Base-by-base conservation (phyloP, 2,888 invertebrate genomes). In the Brachyopa scutellaris region DNA sequence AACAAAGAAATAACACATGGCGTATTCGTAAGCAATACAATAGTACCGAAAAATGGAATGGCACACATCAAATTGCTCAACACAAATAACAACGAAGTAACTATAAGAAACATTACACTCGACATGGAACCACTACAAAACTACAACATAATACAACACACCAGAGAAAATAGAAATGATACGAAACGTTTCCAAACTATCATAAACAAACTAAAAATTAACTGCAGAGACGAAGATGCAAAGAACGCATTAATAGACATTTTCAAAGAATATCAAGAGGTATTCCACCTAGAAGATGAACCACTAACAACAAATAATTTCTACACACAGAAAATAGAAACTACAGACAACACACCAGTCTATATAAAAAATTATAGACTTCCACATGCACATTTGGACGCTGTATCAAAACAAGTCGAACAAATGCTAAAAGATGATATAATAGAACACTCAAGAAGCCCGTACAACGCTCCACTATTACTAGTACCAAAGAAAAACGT, bases 281-380 rank as follows among this genome's bases (percentile, higher is more conserved):
- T 33, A 21, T 64, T 64, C 29, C 26, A 49, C 19, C 3, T 17
- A 38, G 49, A 49, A 64, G 26, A 26, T 23, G 36, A 66, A 11
- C 51, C 64, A 42, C 8, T 66, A 29, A 64, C 64, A 40, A 64
- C 40, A 3, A 66, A 49, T 5, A 66, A 51, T 26, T 66, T 53
- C 13, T 51, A 66, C 11, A 66, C 51, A 11, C 51, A 66, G 17
- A 51, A 51, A 13, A 13, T 19, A n/a, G 23, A 62, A 8, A 62
- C 49, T 6, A 13, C n/a, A 11, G 49, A 62, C n/a, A 62, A 49
- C 21, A 66, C 23, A n/a, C 51, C 64, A n/a, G 29, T 42, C 9
- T 42, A 42, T 7, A 59, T 59, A 19, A 38, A 51, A 47, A 51
- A 66, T 8, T 66, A 51, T n/a, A n/a, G n/a, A n/a, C n/a, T n/a